These are phyloP conservation scores for Stichodactyla helianthus DNA, from an alignment of 64 coral and sea anemone species.

Conservation along the genomic window DNA sequence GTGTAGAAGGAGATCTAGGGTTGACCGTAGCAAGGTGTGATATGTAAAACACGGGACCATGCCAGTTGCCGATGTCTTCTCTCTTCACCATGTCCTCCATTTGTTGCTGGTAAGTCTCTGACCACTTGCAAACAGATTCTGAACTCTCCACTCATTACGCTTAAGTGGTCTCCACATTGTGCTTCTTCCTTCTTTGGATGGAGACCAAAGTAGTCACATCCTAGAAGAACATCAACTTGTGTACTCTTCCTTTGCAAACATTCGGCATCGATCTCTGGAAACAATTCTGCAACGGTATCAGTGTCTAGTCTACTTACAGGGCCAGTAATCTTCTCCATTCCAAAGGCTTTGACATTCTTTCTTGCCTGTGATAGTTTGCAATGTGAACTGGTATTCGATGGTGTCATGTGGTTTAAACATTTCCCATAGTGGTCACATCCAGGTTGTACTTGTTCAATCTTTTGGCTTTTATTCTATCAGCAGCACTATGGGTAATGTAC, in stretches of 20 bases:
- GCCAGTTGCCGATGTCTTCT: conserved; percentile 32
- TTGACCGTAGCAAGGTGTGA: conserved; percentile 46
- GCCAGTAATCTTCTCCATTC: too few species aligned
- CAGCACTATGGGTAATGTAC: too few species aligned
- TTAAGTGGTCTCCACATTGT: conserved; percentile 34
- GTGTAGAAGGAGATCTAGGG: conserved; percentile 45
- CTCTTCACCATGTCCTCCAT: conserved; percentile 47
- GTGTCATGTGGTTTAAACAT: too few species aligned
- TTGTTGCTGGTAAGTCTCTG: conserved; percentile 35
- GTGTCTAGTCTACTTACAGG: too few species aligned
- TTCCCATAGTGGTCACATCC: too few species aligned
- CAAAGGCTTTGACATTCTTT: too few species aligned
- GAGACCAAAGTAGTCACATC: conserved; percentile 38
- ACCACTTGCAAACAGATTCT: conserved; percentile 48
- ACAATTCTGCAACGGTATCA: conserved; percentile 32
- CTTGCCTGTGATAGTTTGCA: too few species aligned
- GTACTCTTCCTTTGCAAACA: conserved; percentile 32
- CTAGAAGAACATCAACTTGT: conserved; percentile 30
- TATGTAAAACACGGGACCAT: conserved; percentile 39
- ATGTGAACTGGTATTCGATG: too few species aligned
- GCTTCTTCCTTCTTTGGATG: conserved; percentile 46
- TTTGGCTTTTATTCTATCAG: too few species aligned
- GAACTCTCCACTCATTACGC: too few species aligned
- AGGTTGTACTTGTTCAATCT: too few species aligned
- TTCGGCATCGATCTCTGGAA: conserved; percentile 32